phyloP scores from a whole-genome alignment of 2,888 invertebrate species.

The Microctonus hyperodae region DNA sequence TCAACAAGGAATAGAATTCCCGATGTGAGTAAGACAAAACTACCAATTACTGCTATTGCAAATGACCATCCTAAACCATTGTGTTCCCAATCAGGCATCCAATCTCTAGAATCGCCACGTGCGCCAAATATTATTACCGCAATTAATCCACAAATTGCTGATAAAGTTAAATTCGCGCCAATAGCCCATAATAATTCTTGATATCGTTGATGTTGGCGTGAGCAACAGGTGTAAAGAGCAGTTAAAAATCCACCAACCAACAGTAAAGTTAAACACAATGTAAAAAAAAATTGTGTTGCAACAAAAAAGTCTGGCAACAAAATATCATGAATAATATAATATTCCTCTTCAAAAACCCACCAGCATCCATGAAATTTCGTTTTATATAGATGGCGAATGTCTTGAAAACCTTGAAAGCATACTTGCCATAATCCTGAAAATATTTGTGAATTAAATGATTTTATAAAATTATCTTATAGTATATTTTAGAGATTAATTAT shows the following conservation, averaged over 20 bases:
- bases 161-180: constrained; percentile 76
- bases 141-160: constrained; percentile 81
- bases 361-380: constrained; percentile 85
- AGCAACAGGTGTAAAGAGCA: constrained; percentile 75
- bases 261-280: constrained; percentile 83
- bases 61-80: constrained; percentile 95
- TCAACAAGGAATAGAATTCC: constrained; percentile 85
- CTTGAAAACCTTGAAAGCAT: constrained; percentile 88
- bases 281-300: constrained; percentile 93
- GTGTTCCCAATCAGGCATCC: constrained; percentile 97
- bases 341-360: constrained; percentile 98
- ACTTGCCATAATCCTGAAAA: constrained; percentile 89
- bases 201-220: constrained; percentile 79
- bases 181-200: constrained; percentile 76
- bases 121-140: constrained; percentile 89
- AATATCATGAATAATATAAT: constrained; percentile 91
- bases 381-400: constrained; percentile 86
- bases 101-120: constrained; percentile 88
- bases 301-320: constrained; percentile 91
- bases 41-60: constrained; percentile 84
- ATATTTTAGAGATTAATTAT: constrained; percentile 38
- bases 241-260: constrained; percentile 79
- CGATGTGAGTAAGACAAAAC: constrained; percentile 76
- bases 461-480: neutral
- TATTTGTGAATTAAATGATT: neutral